Base-by-base conservation (phyloP, 2,113 vertebrate species). In the Notiomystis cincta region DNA sequence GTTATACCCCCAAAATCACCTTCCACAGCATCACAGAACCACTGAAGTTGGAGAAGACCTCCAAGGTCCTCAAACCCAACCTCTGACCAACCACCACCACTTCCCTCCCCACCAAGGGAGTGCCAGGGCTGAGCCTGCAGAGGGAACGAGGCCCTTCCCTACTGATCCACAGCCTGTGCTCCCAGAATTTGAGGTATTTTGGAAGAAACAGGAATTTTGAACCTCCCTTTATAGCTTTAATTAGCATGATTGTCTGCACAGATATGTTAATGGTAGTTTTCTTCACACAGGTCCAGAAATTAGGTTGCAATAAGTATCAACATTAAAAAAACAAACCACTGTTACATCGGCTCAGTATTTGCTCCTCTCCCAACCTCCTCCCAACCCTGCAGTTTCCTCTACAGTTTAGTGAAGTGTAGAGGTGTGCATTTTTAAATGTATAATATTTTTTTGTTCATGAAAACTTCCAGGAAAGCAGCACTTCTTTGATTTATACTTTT, bases 391-490 rank as follows among this genome's bases (percentile, higher is more conserved):
- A 44, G 12, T 13, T 33, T 42, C 40, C 40, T 53, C 4, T n/a
- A 2, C 7, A 45, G 20, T 61, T 72, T 62, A 61, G 23, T 18
- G 13, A 72, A 54, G 5, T 10, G 23, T 45, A 58, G 6, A 85
- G 9, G 5, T 64, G 9, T 40, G 28, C 28, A 37, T 81, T 86
- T 91, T 73, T 25, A 84, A 79, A 82, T 44, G 38, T 8, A 48
- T 38, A 66, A 2, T 25, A 10, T 13, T 44, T 60, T 64, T 53
- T 66, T 61, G 48, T 8, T 28, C 57, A 58, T 20, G 37, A 73
- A 96, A 57, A 85, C 23, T 84, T 76, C 24, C 61, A 95, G 42
- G 48, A 71, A 89, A 88, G 27, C 57, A 88, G n/a, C 44, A 45
- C 7, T 80, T 25, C n/a, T 93, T 94, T 77, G 61, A 84, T 89